Base-by-base conservation (phyloP, 2,113 vertebrate species). In the Suricata suricatta region DNA sequence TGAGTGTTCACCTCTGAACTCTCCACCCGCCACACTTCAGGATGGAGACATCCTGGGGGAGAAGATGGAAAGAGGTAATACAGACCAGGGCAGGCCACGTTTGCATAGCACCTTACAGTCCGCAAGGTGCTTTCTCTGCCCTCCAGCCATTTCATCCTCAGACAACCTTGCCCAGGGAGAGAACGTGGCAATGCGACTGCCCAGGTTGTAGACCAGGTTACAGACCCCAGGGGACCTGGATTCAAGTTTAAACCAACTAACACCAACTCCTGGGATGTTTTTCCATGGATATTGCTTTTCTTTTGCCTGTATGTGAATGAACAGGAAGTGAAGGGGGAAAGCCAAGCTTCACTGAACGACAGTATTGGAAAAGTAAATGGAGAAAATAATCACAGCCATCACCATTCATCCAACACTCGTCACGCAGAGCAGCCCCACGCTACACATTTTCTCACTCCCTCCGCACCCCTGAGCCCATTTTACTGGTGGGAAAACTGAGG, bases 361-460 rank as follows among this genome's bases (percentile, higher is more conserved):
- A 41, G 38, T 31, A 68, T 33, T 72, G 47, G 84, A 81, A 44
- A 35, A 31, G 33, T 31, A 50, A 76, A 47, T 1, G 19, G 63
- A 31, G 35, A 60, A 72, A 84, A 77, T 14, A 74, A 21, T 4
- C 50, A n/a, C 33, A 64, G 64, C 11, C 31, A 1, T 66, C 12
- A 9, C 3, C 15, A 25, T 17, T 68, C 79, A 14, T 0, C 12
- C 50, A 14, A 23, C 19, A 27, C 7, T 25, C 14, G 0, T 10
- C 0, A 0, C 3, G 0, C n/a, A 27, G 5, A 44, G 9, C 21
- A n/a, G 80, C 31, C 44, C 35, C 2, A 11, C 0, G 0, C 0
- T 5, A 47, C 9, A 52, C 7, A 5, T 21, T 23, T 35, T 5
- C 44, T 60, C 54, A 29, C 35, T 60, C 71, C 12, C 25, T 68